Evolutionary conservation across 1,140 invertebrate species (phyloP).

Genomic region (Phocides pigmalion): DNA sequence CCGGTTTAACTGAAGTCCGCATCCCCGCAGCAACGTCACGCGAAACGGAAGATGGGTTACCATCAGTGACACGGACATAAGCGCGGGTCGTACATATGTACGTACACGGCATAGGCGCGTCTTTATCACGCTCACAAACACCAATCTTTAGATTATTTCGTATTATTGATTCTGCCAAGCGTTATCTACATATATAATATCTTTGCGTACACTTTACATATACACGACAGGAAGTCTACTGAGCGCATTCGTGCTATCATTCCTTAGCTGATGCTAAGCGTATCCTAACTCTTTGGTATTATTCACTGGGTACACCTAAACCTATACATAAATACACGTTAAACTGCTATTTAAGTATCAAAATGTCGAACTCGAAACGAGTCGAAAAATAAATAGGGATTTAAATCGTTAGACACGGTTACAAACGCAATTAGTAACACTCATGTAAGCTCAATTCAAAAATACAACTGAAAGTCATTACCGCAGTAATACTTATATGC

Average conservation of each 20-base stretch:
- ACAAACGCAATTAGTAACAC: neutral
- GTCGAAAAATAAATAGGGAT: conserved; percentile 1
- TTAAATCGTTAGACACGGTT: neutral
- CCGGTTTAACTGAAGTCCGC: too few relatives aligned
- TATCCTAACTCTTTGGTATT: conserved; percentile 72
- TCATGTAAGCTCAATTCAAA: neutral
- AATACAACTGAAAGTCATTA: neutral
- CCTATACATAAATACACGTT: conserved; percentile 61
- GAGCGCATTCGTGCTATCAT: conserved; percentile 35
- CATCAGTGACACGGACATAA: neutral
- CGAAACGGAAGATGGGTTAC: too few relatives aligned
- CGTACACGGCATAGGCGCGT: neutral
- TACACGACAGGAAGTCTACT: conserved; percentile 12
- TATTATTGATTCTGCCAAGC: neutral
- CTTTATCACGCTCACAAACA: neutral
- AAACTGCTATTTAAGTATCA: conserved; percentile 51
- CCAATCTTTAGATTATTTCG: neutral
- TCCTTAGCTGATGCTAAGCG: conserved; percentile 35
- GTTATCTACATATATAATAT: neutral
- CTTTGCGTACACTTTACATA: conserved; percentile 4
- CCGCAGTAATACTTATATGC: neutral
- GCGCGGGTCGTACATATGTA: neutral
- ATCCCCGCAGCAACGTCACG: too few relatives aligned
- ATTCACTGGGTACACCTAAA: conserved; percentile 66
- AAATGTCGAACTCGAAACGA: conserved; percentile 34